Evolutionary conservation across 2,888 invertebrate species (phyloP), one percentile per base, ranked within the genome.

Genomic region (Calameuta filiformis): DNA sequence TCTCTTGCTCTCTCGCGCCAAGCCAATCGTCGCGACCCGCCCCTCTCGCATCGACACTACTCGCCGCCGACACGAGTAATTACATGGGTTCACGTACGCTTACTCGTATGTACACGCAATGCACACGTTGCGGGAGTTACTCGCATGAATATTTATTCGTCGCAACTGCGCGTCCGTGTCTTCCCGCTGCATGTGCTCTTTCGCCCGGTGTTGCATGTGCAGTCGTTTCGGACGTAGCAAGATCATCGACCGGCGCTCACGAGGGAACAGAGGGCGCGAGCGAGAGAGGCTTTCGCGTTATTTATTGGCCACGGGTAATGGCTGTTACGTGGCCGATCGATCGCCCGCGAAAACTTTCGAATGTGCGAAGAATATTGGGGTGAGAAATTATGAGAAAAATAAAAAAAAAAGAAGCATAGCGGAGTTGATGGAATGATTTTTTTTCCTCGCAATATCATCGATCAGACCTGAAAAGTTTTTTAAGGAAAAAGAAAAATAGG

Each of bases 261-360:
- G 56, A 56, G 23, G 56, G 56, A 56, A 56, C 56, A 9, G 9
- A 56, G 23, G 56, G 56, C 56, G 56, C 56, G 56, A 56, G 35
- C 35, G 35, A 35, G 35, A 35, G 35, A 35, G 56, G 23, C 56
- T 56, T 9, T 56, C 56, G 56, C 56, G 56, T 56, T 56, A 56
- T 56, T 56, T 56, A 56, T 56, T 56, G 23, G 69, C 35, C 69
- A 89, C 89, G 87, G 83, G 85, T 86, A 87, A 88, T 86, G 86
- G 86, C 77, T 82, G 83, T 85, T 85, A 85, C 89, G 85, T 85
- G 84, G 85, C 85, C 85, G 88, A 88, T 87, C 86, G 81, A 80
- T 81, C 75, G 69, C 75, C 69, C 35, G 56, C 31, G 33, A 73
- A 71, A 71, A 71, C 34, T 69, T 56, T 56, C 23, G 56, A 23